Evolutionary conservation across 2,113 vertebrate genomes (phyloP), one percentile per base, ranked within the genome.

Genomic region (Elgaria multicarinata): DNA sequence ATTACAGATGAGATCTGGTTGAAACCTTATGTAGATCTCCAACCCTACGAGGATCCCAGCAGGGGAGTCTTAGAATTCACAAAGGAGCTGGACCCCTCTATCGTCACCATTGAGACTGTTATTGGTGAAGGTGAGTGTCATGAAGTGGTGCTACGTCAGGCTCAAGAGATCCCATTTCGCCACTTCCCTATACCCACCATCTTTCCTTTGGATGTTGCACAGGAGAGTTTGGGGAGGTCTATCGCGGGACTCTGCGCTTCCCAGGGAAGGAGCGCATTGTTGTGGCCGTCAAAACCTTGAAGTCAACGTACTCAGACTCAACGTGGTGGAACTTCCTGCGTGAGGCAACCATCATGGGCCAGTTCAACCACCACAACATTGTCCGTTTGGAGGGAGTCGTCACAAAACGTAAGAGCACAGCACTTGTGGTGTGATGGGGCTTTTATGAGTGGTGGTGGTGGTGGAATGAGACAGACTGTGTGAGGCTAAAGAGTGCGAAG

Each of bases 141-240:
- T 62, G 69, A 46, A 42, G 58, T 44, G 18, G 67, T 24, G 1
- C 1, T 1, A 0, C 78, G n/a, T 77, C 58, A 39, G 31, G 53
- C 14, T 64, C 71, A 82, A 22, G 44, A n/a, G 44, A 26, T 88
- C 88, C 66, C 12, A 16, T n/a, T 33, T 83, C 7, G 8, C 28
- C 76, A 36, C 67, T 83, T 22, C 13, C 26, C 20, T 87, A 9
- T 74, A 76, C 46, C 31, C 80, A 64, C 86, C 82, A 26, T 87
- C 90, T 85, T 90, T 81, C 64, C 91, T 89, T 85, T 78, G 31
- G 1, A 28, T 58, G 58, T 46, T 62, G 39, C 42, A 88, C 96
- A 99, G 99, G 98, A 88, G 98, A 99, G 95, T 99, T 99, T 90
- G 99, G 98, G 3, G 99, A 99, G 91, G 98, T 99, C 9, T 99